Evolutionary conservation across 2,888 invertebrate species (phyloP), one percentile per base, ranked within the genome.

Genomic region (Halocaridina rubra): DNA sequence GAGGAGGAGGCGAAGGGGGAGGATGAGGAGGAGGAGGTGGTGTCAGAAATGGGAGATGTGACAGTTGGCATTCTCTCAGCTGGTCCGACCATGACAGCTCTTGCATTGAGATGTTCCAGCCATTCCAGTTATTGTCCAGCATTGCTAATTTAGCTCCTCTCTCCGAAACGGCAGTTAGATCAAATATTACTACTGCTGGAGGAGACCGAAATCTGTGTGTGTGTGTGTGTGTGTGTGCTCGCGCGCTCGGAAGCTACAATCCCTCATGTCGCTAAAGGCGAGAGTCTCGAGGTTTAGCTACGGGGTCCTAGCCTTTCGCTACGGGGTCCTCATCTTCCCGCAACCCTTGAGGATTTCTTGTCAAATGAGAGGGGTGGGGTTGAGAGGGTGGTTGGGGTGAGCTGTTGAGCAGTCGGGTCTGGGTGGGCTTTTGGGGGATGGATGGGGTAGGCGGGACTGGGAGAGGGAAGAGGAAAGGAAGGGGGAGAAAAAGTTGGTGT

Each of bases 111-210:
- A 33, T 80, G 71, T 80, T 80, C 53, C 53, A 71, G 71, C 69
- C 71, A 71, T 71, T 80, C 53, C 79, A 80, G 71, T 80, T 80
- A 80, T 71, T 69, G 53, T 29, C 46, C 76, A 67, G 76, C 69
- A 76, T 75, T 76, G 76, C 76, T 81, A 81, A 81, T 81, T 81
- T 81, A 81, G 75, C 57, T 39, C n/a, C n/a, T n/a, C n/a, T n/a
- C n/a, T n/a, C 69, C 69, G 69, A 69, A 69, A 29, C 76, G 32
- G 57, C 67, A n/a, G n/a, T n/a, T 75, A 67, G 81, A 81, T 81
- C 81, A 81, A 81, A 81, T 81, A 81, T 76, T 81, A 76, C 53
- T 53, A n/a, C 80, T 69, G 53, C 33, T 33, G 72, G 24, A 61
- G 61, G 74, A n/a, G n/a, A n/a, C n/a, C n/a, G n/a, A n/a, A n/a